Evolutionary conservation across 2,888 invertebrate genomes (phyloP).

Genomic region (Chaitophorus viminalis): DNA sequence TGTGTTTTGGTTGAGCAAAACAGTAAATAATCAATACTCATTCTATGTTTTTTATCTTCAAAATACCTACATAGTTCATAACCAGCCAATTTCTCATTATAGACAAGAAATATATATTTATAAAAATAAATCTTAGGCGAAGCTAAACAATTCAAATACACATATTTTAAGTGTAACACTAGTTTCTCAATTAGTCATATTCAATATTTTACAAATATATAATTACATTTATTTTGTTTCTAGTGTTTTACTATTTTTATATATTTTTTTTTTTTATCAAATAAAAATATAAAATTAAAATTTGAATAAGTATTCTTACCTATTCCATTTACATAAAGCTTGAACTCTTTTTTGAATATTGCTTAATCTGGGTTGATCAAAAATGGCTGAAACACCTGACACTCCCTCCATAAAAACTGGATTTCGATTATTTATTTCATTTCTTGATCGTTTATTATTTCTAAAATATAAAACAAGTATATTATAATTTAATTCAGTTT

Average conservation of each 20-base stretch:
- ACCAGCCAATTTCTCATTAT: too few relatives aligned
- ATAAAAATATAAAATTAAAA: not conserved
- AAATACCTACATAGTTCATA: too few relatives aligned
- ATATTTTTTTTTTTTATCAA: not conserved
- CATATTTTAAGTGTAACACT: too few relatives aligned
- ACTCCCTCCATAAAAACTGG: slow-evolving; percentile 89
- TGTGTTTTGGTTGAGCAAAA: too few relatives aligned
- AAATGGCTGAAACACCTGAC: slow-evolving; percentile 78
- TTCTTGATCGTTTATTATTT: slow-evolving; percentile 30
- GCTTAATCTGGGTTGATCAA: slow-evolving; percentile 72
- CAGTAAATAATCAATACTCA: too few relatives aligned
- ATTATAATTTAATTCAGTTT: not conserved
- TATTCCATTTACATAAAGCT: slow-evolving; percentile 82
- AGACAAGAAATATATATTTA: too few relatives aligned
- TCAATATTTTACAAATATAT: not conserved
- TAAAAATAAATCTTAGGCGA: too few relatives aligned
- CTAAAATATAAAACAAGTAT: slow-evolving; percentile 77
- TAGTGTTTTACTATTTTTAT: too few relatives aligned
- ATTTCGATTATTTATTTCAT: slow-evolving; percentile 69
- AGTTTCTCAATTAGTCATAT: too few relatives aligned
- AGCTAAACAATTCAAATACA: too few relatives aligned
- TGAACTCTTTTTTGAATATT: slow-evolving; percentile 81
- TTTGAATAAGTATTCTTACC: slow-evolving; percentile 66
- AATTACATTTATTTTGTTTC: not conserved
- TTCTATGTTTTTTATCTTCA: too few relatives aligned